phyloP scores from a whole-genome alignment of 1,140 invertebrate species.

The Drosophila kikkawai region DNA sequence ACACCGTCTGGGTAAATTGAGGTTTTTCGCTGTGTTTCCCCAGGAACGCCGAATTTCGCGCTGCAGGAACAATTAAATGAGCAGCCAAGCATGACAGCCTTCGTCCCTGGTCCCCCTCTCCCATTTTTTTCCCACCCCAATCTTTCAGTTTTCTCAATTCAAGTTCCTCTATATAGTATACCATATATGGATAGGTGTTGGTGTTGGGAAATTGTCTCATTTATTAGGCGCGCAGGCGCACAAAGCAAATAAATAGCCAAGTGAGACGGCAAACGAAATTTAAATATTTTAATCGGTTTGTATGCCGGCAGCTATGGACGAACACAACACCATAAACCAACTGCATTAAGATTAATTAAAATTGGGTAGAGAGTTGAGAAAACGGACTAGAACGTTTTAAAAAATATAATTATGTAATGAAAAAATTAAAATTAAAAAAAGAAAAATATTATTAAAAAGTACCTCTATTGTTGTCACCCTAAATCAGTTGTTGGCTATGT shows the following conservation, averaged over 20 bases:
- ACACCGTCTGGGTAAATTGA: conserved; percentile 21
- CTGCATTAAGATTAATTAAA: conserved; percentile 43
- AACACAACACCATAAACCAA: conserved; percentile 15
- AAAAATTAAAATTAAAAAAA: too few species aligned
- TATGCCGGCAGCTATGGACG: conserved; percentile 18
- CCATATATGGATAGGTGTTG: conserved; percentile 31
- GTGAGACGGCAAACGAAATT: conserved; percentile 58
- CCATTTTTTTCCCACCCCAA: background rate
- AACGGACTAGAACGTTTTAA: background rate
- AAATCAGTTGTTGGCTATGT: accelerated
- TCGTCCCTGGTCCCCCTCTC: background rate
- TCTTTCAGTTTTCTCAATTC: conserved; percentile 17
- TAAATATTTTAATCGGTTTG: conserved; percentile 82
- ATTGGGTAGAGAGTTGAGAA: background rate
- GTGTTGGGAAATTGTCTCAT: conserved; percentile 77
- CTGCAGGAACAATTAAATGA: conserved; percentile 81
- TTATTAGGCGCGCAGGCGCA: conserved; percentile 76
- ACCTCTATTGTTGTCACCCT: background rate
- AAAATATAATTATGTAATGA: background rate
- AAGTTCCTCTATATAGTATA: background rate
- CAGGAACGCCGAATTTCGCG: conserved; percentile 72
- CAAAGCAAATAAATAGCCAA: conserved; percentile 30
- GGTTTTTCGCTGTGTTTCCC: conserved; percentile 22
- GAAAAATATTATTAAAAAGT: background rate
- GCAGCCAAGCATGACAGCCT: conserved; percentile 66